Conservation (phyloP, 2,888 invertebrate species). For the Cenopis cana region DNA sequence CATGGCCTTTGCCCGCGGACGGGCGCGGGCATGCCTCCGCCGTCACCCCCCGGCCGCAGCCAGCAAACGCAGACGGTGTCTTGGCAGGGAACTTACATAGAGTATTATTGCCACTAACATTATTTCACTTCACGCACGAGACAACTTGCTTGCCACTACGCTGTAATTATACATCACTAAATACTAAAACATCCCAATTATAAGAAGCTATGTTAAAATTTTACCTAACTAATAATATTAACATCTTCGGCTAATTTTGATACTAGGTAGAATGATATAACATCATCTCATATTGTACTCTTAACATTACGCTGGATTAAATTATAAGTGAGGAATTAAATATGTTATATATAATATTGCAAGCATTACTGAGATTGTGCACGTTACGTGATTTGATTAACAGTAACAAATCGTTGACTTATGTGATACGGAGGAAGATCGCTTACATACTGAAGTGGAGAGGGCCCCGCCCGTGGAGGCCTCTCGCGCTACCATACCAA, state of each 20-base stretch:
- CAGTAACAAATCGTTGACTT: constrained; percentile 69
- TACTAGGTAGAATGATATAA: constrained; percentile 86
- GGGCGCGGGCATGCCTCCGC: constrained; percentile 47
- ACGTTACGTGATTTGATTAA: constrained; percentile 73
- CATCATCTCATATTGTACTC: constrained; percentile 85
- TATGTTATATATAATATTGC: constrained; percentile 81
- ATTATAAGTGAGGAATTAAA: constrained; percentile 80
- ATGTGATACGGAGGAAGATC: constrained; percentile 67
- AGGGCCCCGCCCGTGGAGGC: constrained; percentile 50
- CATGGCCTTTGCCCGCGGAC: constrained; percentile 47
- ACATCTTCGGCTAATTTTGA: constrained; percentile 86
- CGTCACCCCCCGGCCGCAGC: constrained; percentile 46
- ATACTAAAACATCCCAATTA: constrained; percentile 85
- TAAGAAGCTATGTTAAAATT: constrained; percentile 85
- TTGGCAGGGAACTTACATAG: constrained; percentile 75
- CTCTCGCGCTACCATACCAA: constrained; percentile 61
- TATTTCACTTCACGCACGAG: constrained; percentile 73
- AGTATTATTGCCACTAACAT: constrained; percentile 84
- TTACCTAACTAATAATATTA: constrained; percentile 85
- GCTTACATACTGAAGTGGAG: constrained; percentile 72
- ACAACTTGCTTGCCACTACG: constrained; percentile 78
- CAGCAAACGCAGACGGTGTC: constrained; percentile 58
- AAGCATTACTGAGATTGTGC: constrained; percentile 86
- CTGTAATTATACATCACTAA: constrained; percentile 79
- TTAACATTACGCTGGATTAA: constrained; percentile 83